phyloP scores from a whole-genome alignment of 1,140 invertebrate genomes.

The Lasioglossum baleicum region DNA sequence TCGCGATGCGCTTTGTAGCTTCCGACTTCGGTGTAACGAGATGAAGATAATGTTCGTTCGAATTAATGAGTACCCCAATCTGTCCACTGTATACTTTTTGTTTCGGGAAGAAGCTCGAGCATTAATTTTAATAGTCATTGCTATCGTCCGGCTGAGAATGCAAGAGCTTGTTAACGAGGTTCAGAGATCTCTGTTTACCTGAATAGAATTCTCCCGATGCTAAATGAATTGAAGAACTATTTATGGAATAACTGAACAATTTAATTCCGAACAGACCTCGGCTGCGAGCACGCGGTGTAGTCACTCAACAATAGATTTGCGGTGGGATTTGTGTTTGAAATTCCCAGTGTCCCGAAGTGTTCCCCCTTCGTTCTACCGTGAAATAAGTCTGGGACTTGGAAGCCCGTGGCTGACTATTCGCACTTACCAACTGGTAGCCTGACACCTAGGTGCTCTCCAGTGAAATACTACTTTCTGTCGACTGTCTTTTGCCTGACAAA shows the following conservation, averaged over 20 bases:
- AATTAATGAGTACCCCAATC: too few relatives aligned
- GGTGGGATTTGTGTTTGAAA: slow-evolving; percentile 62
- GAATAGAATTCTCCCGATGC: slow-evolving; percentile 13
- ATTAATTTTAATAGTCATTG: too few relatives aligned
- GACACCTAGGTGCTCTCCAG: slow-evolving; percentile 66
- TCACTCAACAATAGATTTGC: slow-evolving; percentile 57
- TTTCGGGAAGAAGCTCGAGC: too few relatives aligned
- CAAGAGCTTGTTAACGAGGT: too few relatives aligned
- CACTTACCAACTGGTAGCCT: slow-evolving; percentile 69
- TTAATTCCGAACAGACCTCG: slow-evolving; percentile 28
- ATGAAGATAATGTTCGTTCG: too few relatives aligned
- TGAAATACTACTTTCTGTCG: slow-evolving; percentile 57
- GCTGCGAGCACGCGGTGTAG: slow-evolving; percentile 21
- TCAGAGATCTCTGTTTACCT: too few relatives aligned
- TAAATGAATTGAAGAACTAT: slow-evolving; percentile 33
- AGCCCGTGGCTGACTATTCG: slow-evolving; percentile 67
- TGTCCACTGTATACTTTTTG: too few relatives aligned
- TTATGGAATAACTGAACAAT: slow-evolving; percentile 35
- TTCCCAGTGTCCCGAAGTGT: slow-evolving; percentile 61
- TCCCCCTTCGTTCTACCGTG: slow-evolving; percentile 67
- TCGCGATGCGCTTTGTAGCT: too few relatives aligned
- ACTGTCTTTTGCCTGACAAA: slow-evolving; percentile 54
- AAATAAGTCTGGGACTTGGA: slow-evolving; percentile 71
- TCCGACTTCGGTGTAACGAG: too few relatives aligned
- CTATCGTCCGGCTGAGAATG: too few relatives aligned